Percentiles rank a stretch among this genome's conserved stretches.
Evolutionary conservation across 1,140 invertebrate genomes (phyloP).

Genomic region (Drosophila triauraria): DNA sequence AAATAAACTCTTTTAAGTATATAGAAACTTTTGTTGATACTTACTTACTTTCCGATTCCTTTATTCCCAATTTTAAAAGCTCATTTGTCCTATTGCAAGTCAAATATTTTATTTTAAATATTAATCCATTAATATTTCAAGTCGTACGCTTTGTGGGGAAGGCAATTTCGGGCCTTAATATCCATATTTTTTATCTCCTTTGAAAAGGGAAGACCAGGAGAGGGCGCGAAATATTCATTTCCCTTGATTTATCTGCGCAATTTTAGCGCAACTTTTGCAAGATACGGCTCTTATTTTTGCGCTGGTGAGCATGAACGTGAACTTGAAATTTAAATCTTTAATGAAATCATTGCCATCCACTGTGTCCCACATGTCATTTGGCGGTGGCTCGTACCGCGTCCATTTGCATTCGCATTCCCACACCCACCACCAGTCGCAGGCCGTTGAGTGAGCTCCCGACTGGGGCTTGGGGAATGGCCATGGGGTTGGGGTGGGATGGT

Average conservation of each 20-base stretch:
- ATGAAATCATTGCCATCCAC: conserved; percentile 75
- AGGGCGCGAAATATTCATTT: not conserved
- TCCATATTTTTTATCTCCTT: not conserved
- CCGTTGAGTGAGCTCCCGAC: conserved; percentile 5
- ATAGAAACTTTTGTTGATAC: no score
- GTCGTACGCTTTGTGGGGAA: not conserved
- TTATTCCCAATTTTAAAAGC: not conserved
- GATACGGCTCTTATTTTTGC: conserved; percentile 25
- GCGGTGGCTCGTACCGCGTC: conserved; percentile 10
- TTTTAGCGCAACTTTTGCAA: conserved; percentile 28
- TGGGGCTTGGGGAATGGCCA: conserved; percentile 1
- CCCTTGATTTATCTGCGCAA: conserved; percentile 32
- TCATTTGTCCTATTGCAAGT: not conserved
- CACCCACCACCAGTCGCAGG: conserved; percentile 25
- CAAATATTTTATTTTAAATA: conserved; percentile 9
- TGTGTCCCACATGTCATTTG: conserved; percentile 44
- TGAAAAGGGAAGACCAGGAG: not conserved
- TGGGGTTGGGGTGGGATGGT: not conserved
- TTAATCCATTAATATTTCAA: not conserved
- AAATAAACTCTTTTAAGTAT: no score
- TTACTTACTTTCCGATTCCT: not conserved
- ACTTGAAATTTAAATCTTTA: conserved; percentile 82
- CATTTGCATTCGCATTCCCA: conserved; percentile 44
- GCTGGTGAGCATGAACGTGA: conserved; percentile 52
- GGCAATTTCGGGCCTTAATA: conserved; percentile 4